Evolutionary conservation across 2,797 vertebrate species (phyloP).

Genomic region (Halcyon smyrnensis): DNA sequence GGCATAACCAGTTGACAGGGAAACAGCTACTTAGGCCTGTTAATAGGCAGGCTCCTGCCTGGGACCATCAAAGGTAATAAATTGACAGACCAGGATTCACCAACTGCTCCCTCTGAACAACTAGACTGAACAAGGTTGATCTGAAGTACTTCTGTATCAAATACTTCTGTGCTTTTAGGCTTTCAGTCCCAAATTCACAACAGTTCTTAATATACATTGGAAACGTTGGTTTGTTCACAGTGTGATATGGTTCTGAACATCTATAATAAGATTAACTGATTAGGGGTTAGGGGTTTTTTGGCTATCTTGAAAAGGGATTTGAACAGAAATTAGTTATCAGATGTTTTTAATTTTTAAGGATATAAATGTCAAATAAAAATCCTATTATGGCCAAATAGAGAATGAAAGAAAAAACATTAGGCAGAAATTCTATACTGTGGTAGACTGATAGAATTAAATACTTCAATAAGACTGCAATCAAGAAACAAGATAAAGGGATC

Average conservation of each 20-base stretch:
- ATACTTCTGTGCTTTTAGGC: not conserved
- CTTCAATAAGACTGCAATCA: not conserved
- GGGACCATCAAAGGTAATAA: not conserved
- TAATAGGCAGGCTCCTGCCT: accelerated
- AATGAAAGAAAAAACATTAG: not conserved
- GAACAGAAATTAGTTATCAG: not conserved
- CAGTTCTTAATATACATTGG: not conserved
- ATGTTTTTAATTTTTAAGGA: not conserved
- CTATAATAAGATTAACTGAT: not conserved
- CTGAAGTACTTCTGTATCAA: not conserved
- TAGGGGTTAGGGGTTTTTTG: not conserved
- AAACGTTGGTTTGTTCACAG: not conserved
- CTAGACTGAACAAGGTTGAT: not conserved
- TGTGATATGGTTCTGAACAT: not conserved
- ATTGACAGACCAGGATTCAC: not conserved
- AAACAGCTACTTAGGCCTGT: not conserved
- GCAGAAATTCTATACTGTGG: not conserved
- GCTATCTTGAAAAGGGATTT: not conserved
- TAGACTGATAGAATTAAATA: not conserved
- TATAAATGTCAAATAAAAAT: not conserved
- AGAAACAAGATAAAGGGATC: not conserved
- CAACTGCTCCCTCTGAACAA: not conserved
- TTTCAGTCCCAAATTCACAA: not conserved
- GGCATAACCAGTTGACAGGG: not conserved
- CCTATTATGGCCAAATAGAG: not conserved